These are phyloP conservation scores for Chymomyza fuscimana DNA, from an alignment of 2,888 invertebrate genomes.

Conservation along the genomic window DNA sequence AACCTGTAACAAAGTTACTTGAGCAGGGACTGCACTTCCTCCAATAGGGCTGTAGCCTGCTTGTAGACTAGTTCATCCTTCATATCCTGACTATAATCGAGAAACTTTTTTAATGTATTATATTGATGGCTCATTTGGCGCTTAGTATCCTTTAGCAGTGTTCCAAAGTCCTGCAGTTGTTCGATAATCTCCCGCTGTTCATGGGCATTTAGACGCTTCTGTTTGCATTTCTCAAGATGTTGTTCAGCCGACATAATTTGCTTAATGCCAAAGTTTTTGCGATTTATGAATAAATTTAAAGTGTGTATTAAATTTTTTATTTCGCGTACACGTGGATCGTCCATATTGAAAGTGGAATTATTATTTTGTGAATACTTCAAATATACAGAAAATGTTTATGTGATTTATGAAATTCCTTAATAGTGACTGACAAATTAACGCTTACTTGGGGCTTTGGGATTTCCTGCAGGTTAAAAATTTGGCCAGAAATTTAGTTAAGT, in stretches of 20 bases:
- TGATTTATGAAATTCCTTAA: not conserved
- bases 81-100: conserved; percentile 32
- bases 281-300: conserved; percentile 21
- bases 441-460: not conserved
- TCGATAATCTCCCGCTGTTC: conserved; percentile 27
- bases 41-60: conserved; percentile 17
- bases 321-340: conserved; percentile 18
- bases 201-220: not conserved
- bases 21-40: not conserved
- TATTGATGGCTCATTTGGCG: conserved; percentile 9
- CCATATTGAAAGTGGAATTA: conserved; percentile 27
- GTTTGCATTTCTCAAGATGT: conserved; percentile 11
- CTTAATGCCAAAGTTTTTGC: conserved; percentile 20
- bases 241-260: conserved; percentile 28
- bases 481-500: no score
- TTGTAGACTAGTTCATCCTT: conserved; percentile 3
- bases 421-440: not conserved
- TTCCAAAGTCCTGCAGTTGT: conserved; percentile 24
- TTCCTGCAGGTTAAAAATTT: not conserved
- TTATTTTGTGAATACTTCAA: not conserved
- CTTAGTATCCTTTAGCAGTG: conserved; percentile 24
- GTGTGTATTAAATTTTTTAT: conserved; percentile 30
- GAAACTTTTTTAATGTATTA: conserved; percentile 23
- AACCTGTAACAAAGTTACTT: conserved; percentile 3
- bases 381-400: not conserved